Conservation (phyloP, 2,797 vertebrate genomes). For the Borostomias antarcticus region DNA sequence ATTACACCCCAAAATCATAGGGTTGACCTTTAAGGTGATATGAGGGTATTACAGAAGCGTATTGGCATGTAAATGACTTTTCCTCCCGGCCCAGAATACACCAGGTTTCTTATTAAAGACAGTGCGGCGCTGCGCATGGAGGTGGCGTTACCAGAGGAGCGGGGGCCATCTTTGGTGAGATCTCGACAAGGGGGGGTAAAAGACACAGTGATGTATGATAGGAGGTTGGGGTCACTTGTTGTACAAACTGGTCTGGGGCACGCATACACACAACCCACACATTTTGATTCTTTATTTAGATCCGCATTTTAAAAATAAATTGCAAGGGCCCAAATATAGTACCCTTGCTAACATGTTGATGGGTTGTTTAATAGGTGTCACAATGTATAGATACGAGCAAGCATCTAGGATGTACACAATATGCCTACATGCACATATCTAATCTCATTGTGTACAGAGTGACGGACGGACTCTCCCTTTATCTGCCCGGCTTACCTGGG, state of each 20-base stretch:
- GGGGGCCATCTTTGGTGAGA: neutral
- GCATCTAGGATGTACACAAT: too few species aligned
- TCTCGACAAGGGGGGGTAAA: neutral
- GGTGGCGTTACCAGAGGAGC: neutral
- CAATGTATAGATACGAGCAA: too few species aligned
- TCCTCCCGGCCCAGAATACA: constrained; percentile 56
- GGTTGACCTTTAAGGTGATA: constrained; percentile 81
- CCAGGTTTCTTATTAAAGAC: constrained; percentile 71
- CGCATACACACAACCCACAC: too few species aligned
- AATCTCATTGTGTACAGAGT: neutral
- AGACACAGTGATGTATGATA: neutral
- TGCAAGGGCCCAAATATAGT: too few species aligned
- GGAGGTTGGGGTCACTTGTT: neutral
- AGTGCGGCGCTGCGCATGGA: neutral
- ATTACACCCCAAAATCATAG: constrained; percentile 75
- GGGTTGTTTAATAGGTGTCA: too few species aligned
- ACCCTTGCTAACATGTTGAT: too few species aligned
- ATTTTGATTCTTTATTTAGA: too few species aligned
- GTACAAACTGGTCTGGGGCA: too few species aligned
- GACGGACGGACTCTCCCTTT: neutral
- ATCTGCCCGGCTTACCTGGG: constrained; percentile 40
- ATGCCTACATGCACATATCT: too few species aligned
- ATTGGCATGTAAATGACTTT: constrained; percentile 61
- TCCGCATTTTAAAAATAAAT: too few species aligned
- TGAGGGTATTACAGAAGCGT: constrained; percentile 69